Evolutionary conservation across 2,888 invertebrate species (phyloP).

Genomic region (Nomada fabriciana): DNA sequence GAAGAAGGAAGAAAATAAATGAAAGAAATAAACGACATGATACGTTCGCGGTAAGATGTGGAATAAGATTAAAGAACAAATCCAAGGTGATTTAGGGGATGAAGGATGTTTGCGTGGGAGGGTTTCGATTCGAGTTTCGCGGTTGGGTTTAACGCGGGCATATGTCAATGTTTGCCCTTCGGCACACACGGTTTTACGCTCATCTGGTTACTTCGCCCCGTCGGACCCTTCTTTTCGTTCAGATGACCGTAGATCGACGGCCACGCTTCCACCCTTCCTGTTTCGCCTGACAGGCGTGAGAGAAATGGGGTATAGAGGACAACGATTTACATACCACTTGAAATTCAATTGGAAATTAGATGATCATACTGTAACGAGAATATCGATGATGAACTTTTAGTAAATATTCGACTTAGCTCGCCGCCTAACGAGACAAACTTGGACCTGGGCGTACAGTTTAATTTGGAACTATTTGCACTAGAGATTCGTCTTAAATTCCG

Average conservation of each 20-base stretch:
- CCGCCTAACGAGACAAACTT: slow-evolving; percentile 33
- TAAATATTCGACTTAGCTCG: slow-evolving; percentile 23
- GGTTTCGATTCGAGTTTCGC: slow-evolving; percentile 63
- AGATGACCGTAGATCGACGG: slow-evolving; percentile 71
- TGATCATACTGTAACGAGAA: slow-evolving; percentile 1
- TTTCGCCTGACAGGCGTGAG: slow-evolving; percentile 46
- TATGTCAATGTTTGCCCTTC: slow-evolving; percentile 83
- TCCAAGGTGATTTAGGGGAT: slow-evolving; percentile 25
- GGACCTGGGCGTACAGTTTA: slow-evolving; percentile 7
- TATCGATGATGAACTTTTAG: not conserved
- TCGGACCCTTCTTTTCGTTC: slow-evolving; percentile 68
- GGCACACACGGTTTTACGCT: slow-evolving; percentile 80
- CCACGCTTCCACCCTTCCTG: slow-evolving; percentile 44
- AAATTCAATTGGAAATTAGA: slow-evolving; percentile 55
- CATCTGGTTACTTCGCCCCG: slow-evolving; percentile 74
- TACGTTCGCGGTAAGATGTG: not conserved
- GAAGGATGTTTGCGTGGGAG: slow-evolving; percentile 48
- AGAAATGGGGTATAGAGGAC: slow-evolving; percentile 51
- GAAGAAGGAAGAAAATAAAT: not conserved
- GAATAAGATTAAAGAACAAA: not conserved
- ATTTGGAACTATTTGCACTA: slow-evolving; percentile 34
- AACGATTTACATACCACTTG: slow-evolving; percentile 53
- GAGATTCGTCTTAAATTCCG: slow-evolving; percentile 37
- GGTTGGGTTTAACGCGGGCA: slow-evolving; percentile 78
- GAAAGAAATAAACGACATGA: too few species aligned